A percentile compares a stretch with the other conserved stretches of the same genome.
Evolutionary conservation across 1,140 invertebrate genomes (phyloP).

Genomic region (Bombus cullumanus): DNA sequence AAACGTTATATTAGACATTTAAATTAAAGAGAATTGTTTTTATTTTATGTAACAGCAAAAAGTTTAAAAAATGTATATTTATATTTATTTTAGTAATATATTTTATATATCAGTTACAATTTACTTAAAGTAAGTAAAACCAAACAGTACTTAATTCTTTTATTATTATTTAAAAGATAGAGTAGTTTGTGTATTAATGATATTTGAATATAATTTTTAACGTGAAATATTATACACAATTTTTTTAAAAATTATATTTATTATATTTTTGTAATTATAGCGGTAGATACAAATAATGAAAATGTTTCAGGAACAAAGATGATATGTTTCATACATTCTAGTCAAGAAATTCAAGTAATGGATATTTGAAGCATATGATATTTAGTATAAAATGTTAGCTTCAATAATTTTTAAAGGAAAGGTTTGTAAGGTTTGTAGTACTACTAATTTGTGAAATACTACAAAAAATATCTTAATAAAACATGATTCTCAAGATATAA

Average conservation of each 20-base stretch:
- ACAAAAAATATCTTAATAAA: background rate
- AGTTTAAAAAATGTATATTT: conserved; percentile 30
- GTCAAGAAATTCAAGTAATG: conserved; percentile 43
- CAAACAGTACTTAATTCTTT: background rate
- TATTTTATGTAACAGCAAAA: conserved; percentile 15
- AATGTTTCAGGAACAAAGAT: conserved; percentile 63
- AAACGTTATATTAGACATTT: background rate
- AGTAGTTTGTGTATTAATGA: background rate
- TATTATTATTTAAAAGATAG: conserved; percentile 2
- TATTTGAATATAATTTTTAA: background rate
- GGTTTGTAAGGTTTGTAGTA: conserved; percentile 46
- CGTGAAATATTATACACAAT: background rate
- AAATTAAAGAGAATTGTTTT: background rate
- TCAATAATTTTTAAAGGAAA: background rate
- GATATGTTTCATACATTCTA: conserved; percentile 35
- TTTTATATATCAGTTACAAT: conserved; percentile 22
- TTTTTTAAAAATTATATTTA: background rate
- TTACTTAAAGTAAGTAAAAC: conserved; percentile 23
- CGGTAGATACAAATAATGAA: conserved; percentile 16
- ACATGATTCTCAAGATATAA: background rate
- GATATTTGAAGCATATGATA: conserved; percentile 18
- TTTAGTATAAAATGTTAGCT: background rate
- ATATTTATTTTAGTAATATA: conserved; percentile 7
- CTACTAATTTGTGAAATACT: background rate
- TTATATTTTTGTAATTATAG: conserved; percentile 21